Evolutionary conservation across 2,113 vertebrate genomes (phyloP).

Genomic region (Onychostruthus taczanowskii): DNA sequence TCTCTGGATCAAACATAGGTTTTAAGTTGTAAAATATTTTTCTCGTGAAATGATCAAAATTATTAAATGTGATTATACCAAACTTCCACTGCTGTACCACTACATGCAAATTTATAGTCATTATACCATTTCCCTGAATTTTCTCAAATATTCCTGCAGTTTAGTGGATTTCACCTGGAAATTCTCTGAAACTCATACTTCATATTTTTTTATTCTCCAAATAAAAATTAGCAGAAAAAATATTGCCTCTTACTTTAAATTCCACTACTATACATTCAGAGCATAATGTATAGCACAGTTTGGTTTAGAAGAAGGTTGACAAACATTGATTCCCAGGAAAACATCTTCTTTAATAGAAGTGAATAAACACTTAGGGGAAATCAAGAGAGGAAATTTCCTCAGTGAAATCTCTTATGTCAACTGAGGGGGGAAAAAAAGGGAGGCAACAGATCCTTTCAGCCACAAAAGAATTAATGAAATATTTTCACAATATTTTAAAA

Average conservation of each 20-base stretch:
- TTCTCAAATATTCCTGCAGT: background rate
- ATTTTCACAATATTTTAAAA: background rate
- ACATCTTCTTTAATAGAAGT: background rate
- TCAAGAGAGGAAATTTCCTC: background rate
- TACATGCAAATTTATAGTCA: slow-evolving; percentile 14
- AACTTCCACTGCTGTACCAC: background rate
- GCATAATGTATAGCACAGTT: background rate
- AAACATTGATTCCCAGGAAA: background rate
- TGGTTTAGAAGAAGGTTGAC: background rate
- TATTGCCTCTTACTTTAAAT: background rate
- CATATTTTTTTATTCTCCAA: background rate
- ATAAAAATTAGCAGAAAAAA: background rate
- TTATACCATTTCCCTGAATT: background rate
- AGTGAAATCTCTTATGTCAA: background rate
- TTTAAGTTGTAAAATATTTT: background rate
- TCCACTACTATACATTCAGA: background rate
- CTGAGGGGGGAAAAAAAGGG: background rate
- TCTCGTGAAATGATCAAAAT: background rate
- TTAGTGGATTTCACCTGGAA: background rate
- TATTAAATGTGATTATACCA: background rate
- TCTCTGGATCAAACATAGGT: background rate
- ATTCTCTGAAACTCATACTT: background rate
- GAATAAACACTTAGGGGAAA: background rate
- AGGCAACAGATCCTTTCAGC: background rate
- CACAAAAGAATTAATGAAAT: background rate